Base-by-base conservation (phyloP, 1,140 invertebrate species). In the Trachymyrmex cornetzi region DNA sequence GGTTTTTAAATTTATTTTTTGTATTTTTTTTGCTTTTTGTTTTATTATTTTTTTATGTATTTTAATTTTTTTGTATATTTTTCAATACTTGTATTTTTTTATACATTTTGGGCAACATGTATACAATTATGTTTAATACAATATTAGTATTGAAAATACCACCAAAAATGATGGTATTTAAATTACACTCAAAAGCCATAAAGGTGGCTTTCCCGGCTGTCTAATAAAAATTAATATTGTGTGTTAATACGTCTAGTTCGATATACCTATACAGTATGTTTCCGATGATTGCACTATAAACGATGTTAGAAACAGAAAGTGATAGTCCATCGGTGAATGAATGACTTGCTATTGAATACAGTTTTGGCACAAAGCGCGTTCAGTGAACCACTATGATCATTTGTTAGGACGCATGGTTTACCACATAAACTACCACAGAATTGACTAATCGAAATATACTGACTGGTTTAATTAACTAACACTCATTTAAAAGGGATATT, bases 381-480 rank as follows among this genome's bases (percentile, higher is more conserved):
- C 34, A 27, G 48, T 30, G 12, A 11, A 57, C 7, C 48, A 27
- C 14, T 7, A 48, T 50, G 14, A 75, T 61, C 69, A 34, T 84
- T 75, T 57, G 57, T 84, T 50, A 61, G 59, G 63, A 48, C 38
- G 24, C 55, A 44, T 59, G 19, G 34, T 61, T 74, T 72, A 69
- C 30, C 80, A 22, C 38, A 38, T 75, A 75, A 75, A 63, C 44
- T 75, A 22, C 57, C 75, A 50, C 48, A 55, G 66, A 69, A 89
- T 87, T 53, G 27, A 30, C 66, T 53, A 80, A 86, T 77, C 64
- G 34, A 34, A 27, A 79, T 79, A 24, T 30, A 80, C 14, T 63
- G 44, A 6, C 57, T n/a, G 38, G n/a, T 61, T 81, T 64, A 81
- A 86, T 81, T 72, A 64, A 55, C 27, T 81, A 63, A 80, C n/a